Percentiles rank a stretch among this genome's conserved stretches.
Conservation (phyloP, 2,113 vertebrate genomes). For the Ranitomeya variabilis region DNA sequence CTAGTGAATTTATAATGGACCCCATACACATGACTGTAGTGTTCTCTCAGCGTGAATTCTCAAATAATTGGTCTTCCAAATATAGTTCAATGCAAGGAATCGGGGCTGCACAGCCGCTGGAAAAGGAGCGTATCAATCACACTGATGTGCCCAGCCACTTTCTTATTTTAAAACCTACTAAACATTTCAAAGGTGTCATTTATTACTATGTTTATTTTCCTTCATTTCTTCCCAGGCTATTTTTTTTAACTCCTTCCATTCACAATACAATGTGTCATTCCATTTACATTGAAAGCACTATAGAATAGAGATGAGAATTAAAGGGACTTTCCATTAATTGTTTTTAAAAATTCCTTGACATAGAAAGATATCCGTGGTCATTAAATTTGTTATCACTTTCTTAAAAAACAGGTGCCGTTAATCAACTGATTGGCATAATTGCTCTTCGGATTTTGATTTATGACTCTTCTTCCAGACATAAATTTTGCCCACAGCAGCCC, state of each 20-base stretch:
- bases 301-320: background rate
- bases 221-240: background rate
- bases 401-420: no score
- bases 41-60: constrained; percentile 46
- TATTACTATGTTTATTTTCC: constrained; percentile 48
- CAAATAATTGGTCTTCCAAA: constrained; percentile 55
- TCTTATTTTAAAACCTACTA: constrained; percentile 51
- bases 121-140: constrained; percentile 38
- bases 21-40: constrained; percentile 51
- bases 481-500: no score
- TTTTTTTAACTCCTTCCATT: constrained; percentile 27
- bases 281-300: background rate
- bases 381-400: no score
- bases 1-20: constrained; percentile 62
- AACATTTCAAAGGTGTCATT: constrained; percentile 51
- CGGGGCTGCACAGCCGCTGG: constrained; percentile 5
- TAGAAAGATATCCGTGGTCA: background rate
- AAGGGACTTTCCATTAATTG: background rate
- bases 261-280: background rate
- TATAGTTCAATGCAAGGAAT: constrained; percentile 44
- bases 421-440: no score
- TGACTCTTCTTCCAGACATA: no score
- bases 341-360: background rate
- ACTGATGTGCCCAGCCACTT: constrained; percentile 18
- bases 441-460: no score